A percentile compares a stretch with the other conserved stretches of the same genome.
phyloP scores from a whole-genome alignment of 2,888 invertebrate genomes.

The Hybos culiciformis region DNA sequence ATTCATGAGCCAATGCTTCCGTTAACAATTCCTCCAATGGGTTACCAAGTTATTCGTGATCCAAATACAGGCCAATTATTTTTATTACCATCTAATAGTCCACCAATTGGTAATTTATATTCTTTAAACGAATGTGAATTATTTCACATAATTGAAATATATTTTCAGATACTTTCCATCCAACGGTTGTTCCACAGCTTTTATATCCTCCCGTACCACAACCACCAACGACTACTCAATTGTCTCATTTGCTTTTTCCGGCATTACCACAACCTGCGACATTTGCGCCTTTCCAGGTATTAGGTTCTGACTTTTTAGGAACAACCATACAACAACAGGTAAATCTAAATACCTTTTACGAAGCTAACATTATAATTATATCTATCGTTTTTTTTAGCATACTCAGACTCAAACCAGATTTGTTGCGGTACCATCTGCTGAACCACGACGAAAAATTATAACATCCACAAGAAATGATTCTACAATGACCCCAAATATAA shows the following conservation, averaged over 20 bases:
- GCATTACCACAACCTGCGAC: conserved; percentile 29
- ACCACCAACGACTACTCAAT: conserved; percentile 25
- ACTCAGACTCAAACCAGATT: conserved; percentile 53
- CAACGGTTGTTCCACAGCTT: too few relatives aligned
- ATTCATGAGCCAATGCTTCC: conserved; percentile 63
- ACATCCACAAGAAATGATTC: neutral
- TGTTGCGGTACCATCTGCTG: conserved; percentile 45
- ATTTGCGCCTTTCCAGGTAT: conserved; percentile 51
- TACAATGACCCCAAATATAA: too few relatives aligned
- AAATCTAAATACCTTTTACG: neutral
- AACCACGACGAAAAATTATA: conserved; percentile 29
- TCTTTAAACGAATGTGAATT: neutral
- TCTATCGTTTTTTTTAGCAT: conserved; percentile 27
- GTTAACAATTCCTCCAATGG: conserved; percentile 57
- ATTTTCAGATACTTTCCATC: conserved; percentile 11
- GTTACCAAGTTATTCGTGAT: conserved; percentile 76
- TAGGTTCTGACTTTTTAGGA: conserved; percentile 44
- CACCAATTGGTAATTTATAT: conserved; percentile 36
- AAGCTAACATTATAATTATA: neutral
- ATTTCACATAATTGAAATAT: conserved; percentile 15
- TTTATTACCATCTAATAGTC: conserved; percentile 58
- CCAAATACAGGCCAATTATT: conserved; percentile 71
- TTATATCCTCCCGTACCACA: conserved; percentile 58
- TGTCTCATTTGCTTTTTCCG: conserved; percentile 15
- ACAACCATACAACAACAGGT: conserved; percentile 45